phyloP scores from a whole-genome alignment of 2,797 vertebrate species.

The Caiman crocodilus region DNA sequence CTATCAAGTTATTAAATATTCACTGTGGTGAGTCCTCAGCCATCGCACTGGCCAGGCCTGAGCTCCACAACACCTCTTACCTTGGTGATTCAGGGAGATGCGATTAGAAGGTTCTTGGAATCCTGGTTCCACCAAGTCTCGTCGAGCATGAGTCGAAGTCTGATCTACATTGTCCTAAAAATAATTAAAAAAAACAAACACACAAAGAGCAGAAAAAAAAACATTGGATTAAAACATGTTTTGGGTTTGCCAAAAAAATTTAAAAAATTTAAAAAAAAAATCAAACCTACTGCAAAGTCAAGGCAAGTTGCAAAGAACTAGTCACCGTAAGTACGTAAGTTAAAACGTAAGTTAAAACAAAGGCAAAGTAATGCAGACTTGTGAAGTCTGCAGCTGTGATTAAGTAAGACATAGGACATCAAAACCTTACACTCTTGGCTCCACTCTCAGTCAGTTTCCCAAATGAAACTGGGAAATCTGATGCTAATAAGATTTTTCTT shows the following conservation, averaged over 20 bases:
- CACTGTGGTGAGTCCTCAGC: too few relatives aligned
- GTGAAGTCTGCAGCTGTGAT: too few relatives aligned
- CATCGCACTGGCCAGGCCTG: neutral
- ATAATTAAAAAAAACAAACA: slow-evolving; percentile 50
- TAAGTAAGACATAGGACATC: too few relatives aligned
- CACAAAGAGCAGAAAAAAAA: slow-evolving; percentile 30
- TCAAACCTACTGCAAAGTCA: too few relatives aligned
- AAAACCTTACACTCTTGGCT: neutral
- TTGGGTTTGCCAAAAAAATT: too few relatives aligned
- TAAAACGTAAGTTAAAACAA: too few relatives aligned
- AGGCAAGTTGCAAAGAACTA: too few relatives aligned
- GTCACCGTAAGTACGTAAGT: too few relatives aligned
- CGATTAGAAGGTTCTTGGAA: slow-evolving; percentile 85
- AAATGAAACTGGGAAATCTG: neutral
- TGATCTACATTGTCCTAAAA: slow-evolving; percentile 93
- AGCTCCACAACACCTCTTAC: slow-evolving; percentile 76
- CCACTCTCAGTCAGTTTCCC: neutral
- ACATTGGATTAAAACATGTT: neutral
- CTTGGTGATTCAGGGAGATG: slow-evolving; percentile 88
- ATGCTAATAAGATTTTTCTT: neutral
- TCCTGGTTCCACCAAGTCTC: slow-evolving; percentile 84
- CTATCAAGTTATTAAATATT: too few relatives aligned
- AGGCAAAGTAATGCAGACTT: too few relatives aligned
- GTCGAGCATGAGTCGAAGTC: slow-evolving; percentile 84
- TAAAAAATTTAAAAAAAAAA: too few relatives aligned